Conservation (phyloP, 2,888 invertebrate species). For the Phragmatobia fuliginosa region DNA sequence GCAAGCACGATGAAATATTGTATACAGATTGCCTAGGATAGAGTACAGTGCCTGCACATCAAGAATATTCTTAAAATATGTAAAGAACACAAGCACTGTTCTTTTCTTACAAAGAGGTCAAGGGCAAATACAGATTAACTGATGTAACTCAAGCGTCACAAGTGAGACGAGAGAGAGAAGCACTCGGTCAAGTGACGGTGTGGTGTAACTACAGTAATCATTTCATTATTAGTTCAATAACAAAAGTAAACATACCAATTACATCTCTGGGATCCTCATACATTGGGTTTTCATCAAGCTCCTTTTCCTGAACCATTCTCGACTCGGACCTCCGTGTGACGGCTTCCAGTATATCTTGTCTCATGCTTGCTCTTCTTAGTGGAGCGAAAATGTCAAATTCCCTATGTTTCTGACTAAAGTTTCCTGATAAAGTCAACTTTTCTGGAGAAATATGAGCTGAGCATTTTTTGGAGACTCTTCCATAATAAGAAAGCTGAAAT, state of each 20-base stretch:
- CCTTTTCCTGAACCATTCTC: constrained; percentile 54
- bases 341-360: constrained; percentile 70
- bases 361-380: constrained; percentile 66
- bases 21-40: too few species aligned
- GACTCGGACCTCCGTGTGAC: constrained; percentile 71
- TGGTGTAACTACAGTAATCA: too few species aligned
- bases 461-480: constrained; percentile 56
- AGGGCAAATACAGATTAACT: too few species aligned
- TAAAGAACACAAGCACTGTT: too few species aligned
- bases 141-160: too few species aligned
- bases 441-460: constrained; percentile 50
- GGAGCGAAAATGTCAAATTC: constrained; percentile 65
- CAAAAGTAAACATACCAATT: constrained; percentile 67
- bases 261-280: constrained; percentile 82
- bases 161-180: too few species aligned
- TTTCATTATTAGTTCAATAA: too few species aligned
- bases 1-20: too few species aligned
- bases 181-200: too few species aligned
- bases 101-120: too few species aligned
- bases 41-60: too few species aligned
- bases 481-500: constrained; percentile 47
- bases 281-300: constrained; percentile 66
- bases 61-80: too few species aligned
- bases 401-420: constrained; percentile 66
- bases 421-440: constrained; percentile 71